These are phyloP conservation scores for Dasyornis broadbenti DNA, from an alignment of 2,113 vertebrate species.

Conservation along the genomic window DNA sequence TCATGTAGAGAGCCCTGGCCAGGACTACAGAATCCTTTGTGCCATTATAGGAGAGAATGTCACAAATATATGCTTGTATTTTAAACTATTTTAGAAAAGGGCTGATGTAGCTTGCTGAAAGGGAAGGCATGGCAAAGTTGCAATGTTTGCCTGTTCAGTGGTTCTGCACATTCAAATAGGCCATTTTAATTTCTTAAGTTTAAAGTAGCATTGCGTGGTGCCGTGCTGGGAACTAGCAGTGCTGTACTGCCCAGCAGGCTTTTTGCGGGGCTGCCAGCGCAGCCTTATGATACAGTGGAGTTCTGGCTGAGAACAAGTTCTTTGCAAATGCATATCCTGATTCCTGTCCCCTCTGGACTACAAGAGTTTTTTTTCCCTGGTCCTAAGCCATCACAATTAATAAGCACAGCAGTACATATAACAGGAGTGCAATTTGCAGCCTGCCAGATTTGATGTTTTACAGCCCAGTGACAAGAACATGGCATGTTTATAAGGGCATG, in stretches of 20 bases:
- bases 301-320: not conserved
- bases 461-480: not conserved
- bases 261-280: accelerated
- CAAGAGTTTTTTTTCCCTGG: not conserved
- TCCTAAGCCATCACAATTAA: not conserved
- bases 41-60: not conserved
- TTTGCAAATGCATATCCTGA: not conserved
- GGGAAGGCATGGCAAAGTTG: not conserved
- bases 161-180: not conserved
- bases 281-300: not conserved
- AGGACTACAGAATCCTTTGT: not conserved
- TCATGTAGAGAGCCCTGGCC: not conserved
- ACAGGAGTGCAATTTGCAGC: not conserved
- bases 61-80: not conserved
- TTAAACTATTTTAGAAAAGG: not conserved
- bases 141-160: not conserved
- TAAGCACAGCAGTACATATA: not conserved
- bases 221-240: not conserved
- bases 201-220: not conserved
- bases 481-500: not conserved
- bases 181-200: not conserved
- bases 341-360: not conserved
- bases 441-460: not conserved
- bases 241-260: not conserved
- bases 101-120: not conserved